phyloP scores from a whole-genome alignment of 2,888 invertebrate species.

The Xanthia togata region DNA sequence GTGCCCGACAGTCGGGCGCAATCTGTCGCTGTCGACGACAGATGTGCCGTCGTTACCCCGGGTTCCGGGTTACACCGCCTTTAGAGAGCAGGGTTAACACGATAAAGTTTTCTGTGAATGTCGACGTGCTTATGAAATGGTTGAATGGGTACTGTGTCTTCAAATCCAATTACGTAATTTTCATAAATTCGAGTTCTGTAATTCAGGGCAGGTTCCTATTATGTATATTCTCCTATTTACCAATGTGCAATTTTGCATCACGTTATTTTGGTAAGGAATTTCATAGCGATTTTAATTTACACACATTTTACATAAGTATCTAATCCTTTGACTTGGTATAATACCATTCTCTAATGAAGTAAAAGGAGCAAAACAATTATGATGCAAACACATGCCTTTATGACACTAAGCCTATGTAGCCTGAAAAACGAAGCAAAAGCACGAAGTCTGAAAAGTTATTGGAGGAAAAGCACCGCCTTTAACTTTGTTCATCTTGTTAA shows the following conservation, averaged over 20 bases:
- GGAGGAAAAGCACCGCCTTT: constrained; percentile 21
- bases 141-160: constrained; percentile 19
- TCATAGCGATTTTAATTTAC: neutral
- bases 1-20: constrained; percentile 46
- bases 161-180: constrained; percentile 24
- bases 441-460: constrained; percentile 14
- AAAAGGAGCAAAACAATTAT: neutral
- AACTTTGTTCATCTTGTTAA: constrained; percentile 50
- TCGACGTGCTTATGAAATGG: constrained; percentile 16
- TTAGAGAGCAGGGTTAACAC: constrained; percentile 49
- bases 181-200: neutral
- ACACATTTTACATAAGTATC: neutral
- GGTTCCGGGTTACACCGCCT: constrained; percentile 9
- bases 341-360: too few species aligned
- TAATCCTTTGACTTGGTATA: neutral
- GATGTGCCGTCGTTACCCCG: constrained; percentile 54
- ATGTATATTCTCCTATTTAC: neutral
- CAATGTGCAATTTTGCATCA: neutral
- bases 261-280: neutral
- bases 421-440: neutral
- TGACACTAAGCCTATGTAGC: neutral
- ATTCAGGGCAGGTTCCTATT: neutral
- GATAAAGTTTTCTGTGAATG: constrained; percentile 11
- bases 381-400: neutral
- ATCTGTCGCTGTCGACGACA: constrained; percentile 68